These are phyloP conservation scores for Ellobius talpinus DNA, from an alignment of 2,113 vertebrate genomes.

Conservation along the genomic window DNA sequence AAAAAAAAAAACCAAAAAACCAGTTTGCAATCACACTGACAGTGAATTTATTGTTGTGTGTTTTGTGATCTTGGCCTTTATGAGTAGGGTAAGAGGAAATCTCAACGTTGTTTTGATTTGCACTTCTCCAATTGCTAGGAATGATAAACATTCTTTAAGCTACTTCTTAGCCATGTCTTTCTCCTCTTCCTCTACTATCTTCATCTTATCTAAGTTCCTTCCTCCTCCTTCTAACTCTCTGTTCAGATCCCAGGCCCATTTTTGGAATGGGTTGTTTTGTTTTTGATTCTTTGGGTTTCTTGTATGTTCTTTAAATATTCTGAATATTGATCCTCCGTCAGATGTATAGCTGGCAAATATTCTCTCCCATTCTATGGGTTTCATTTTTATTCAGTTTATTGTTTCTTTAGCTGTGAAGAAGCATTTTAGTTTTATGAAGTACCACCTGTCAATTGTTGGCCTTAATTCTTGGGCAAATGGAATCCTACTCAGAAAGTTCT, in stretches of 20 bases:
- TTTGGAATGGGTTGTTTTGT: neutral
- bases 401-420: neutral
- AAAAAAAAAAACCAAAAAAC: no score
- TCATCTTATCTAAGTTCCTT: neutral
- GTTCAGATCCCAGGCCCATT: neutral
- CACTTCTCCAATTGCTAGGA: neutral
- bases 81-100: neutral
- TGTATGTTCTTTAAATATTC: neutral
- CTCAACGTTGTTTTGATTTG: neutral
- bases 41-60: neutral
- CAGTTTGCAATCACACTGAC: neutral
- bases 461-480: neutral
- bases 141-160: neutral
- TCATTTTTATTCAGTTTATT: neutral
- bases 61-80: neutral
- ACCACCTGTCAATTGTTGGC: neutral
- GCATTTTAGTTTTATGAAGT: neutral
- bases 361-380: neutral
- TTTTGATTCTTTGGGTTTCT: neutral
- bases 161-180: neutral
- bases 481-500: neutral
- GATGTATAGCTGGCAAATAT: neutral
- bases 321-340: neutral
- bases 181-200: neutral
- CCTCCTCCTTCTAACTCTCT: neutral